phyloP scores from a whole-genome alignment of 2,888 invertebrate species.

The Rhamnusium bicolor region DNA sequence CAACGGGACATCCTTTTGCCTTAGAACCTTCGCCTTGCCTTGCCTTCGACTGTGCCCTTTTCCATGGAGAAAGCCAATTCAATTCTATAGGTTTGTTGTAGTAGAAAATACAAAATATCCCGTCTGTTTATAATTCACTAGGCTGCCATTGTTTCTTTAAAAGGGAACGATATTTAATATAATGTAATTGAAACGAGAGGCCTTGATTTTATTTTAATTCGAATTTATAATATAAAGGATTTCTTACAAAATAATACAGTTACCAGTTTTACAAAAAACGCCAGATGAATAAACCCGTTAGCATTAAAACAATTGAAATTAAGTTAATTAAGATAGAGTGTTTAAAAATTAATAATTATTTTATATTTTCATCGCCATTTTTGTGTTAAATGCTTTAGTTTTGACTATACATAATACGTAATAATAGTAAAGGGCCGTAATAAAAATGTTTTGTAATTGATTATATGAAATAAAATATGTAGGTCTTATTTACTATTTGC shows the following conservation, averaged over 20 bases:
- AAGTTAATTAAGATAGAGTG: too few species aligned
- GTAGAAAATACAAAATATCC: not conserved
- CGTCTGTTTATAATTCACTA: not conserved
- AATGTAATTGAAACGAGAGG: not conserved
- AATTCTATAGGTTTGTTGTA: not conserved
- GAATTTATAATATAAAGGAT: not conserved
- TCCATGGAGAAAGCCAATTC: not conserved
- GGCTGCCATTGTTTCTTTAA: not conserved
- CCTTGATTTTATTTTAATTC: conserved; percentile 4
- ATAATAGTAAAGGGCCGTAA: too few species aligned
- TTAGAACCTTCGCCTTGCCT: not conserved
- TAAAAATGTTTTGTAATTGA: too few species aligned
- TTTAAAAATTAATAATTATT: too few species aligned
- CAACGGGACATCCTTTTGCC: conserved; percentile 12
- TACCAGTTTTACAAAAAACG: not conserved
- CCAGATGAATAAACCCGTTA: not conserved
- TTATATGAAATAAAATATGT: too few species aligned
- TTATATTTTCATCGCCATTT: too few species aligned
- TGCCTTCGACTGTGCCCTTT: not conserved
- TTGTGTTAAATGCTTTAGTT: too few species aligned
- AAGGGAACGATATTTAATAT: not conserved
- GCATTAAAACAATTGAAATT: not conserved
- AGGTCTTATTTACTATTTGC: too few species aligned
- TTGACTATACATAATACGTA: too few species aligned
- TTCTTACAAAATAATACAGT: too few species aligned